Evolutionary conservation across 1,140 invertebrate genomes (phyloP).

Genomic region (Vanessa atalanta): DNA sequence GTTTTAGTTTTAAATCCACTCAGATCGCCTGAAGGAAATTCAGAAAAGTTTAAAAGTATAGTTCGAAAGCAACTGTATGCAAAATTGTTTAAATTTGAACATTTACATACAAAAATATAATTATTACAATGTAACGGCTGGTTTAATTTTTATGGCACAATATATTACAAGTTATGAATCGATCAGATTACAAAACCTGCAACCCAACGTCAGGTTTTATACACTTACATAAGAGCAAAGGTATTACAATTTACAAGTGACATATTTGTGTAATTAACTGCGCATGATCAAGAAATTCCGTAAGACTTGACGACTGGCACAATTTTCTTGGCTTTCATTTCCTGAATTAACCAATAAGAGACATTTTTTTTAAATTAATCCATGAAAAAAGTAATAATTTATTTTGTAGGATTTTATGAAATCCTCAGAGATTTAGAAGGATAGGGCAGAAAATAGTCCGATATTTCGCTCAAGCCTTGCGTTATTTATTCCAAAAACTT

Average conservation of each 20-base stretch:
- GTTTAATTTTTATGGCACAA: slow-evolving; percentile 6
- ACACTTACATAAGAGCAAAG: slow-evolving; percentile 29
- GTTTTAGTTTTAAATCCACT: too few species aligned
- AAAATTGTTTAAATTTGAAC: too few species aligned
- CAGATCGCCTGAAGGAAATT: too few species aligned
- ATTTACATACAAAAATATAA: background rate
- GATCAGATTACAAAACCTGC: slow-evolving; percentile 24
- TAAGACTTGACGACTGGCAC: background rate
- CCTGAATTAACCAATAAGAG: background rate
- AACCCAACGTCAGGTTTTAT: slow-evolving; percentile 20
- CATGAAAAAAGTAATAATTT: background rate
- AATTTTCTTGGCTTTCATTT: slow-evolving; percentile 27
- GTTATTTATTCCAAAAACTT: background rate
- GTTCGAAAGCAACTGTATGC: too few species aligned
- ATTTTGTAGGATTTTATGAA: background rate
- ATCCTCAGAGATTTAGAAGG: slow-evolving; percentile 1
- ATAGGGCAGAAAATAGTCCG: background rate
- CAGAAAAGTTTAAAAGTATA: too few species aligned
- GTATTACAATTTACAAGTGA: slow-evolving; percentile 20
- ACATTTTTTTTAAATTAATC: background rate
- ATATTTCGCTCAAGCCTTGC: slow-evolving; percentile 2
- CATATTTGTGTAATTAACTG: slow-evolving; percentile 36
- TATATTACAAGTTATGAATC: slow-evolving; percentile 13
- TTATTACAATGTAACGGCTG: background rate
- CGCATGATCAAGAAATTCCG: slow-evolving; percentile 28